Conservation (phyloP, 2,888 invertebrate genomes). For the Hirtodrosophila cameraria region DNA sequence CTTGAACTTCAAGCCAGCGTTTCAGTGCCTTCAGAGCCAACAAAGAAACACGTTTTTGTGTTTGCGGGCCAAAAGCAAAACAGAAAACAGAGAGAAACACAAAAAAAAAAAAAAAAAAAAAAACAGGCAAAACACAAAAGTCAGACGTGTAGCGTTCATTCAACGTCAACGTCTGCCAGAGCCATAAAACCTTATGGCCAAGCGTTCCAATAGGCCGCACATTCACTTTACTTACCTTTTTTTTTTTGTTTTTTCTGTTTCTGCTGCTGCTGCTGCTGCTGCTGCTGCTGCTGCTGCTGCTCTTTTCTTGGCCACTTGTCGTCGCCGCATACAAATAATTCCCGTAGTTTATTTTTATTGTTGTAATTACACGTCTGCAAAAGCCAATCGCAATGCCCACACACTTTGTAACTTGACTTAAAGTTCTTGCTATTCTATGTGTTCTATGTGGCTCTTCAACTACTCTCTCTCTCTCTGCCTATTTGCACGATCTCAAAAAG, state of each 20-base stretch:
- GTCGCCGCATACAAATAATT: slow-evolving; percentile 70
- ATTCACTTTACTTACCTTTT: slow-evolving; percentile 15
- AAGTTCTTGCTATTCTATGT: slow-evolving; percentile 10
- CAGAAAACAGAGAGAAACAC: slow-evolving; percentile 27
- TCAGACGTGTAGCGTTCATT: slow-evolving; percentile 48
- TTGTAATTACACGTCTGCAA: slow-evolving; percentile 73
- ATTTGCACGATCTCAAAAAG: slow-evolving; percentile 55
- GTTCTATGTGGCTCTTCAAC: background rate
- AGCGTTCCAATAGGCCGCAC: slow-evolving; percentile 77
- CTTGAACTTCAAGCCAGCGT: slow-evolving; percentile 13
- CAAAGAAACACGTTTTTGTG: slow-evolving; percentile 76
- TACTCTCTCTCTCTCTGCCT: slow-evolving; percentile 20
- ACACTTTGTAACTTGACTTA: slow-evolving; percentile 7
- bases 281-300: background rate
- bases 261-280: background rate
- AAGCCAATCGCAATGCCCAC: slow-evolving; percentile 46
- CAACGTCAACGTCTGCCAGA: slow-evolving; percentile 41
- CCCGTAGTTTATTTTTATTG: slow-evolving; percentile 77
- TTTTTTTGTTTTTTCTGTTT: too few species aligned
- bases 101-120: slow-evolving; percentile 24
- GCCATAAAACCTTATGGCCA: slow-evolving; percentile 76
- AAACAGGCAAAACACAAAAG: slow-evolving; percentile 29
- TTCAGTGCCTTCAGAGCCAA: slow-evolving; percentile 22
- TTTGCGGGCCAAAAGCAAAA: slow-evolving; percentile 60
- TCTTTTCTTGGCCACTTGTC: slow-evolving; percentile 58